Evolutionary conservation across 2,113 vertebrate genomes (phyloP), one percentile per base, ranked within the genome.

Genomic region (Phyllopteryx taeniolatus): DNA sequence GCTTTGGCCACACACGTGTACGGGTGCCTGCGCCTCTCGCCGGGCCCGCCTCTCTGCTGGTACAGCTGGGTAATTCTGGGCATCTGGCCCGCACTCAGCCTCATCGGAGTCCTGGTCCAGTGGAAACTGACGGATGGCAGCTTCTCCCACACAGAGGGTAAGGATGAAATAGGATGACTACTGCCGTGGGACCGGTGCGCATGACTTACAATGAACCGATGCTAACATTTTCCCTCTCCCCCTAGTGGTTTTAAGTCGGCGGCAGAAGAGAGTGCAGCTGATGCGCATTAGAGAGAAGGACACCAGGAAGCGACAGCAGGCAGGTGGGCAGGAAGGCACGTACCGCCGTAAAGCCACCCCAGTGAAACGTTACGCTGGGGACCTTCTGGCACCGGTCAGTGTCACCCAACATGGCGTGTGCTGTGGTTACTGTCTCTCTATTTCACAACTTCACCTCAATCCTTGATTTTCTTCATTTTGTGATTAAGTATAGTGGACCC

Each of bases 301-400:
- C 53, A 90, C 93, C 68, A 94, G 94, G 84, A 94, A 93, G 84
- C 90, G 89, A 59, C 94, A 91, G 85, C 92, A 89, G 83, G 79
- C 90, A 79, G 85, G 86, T 75, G 82, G 91, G 53, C 93, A 93
- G 69, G 93, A 95, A 81, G 93, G 93, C 84, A 92, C 91, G 33
- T 94, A 91, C 86, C 92, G 87, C 20, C 93, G 90, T 79, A 96
- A 95, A 85, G 83, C 93, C 54, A 88, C 90, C 46, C 86, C 91
- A 60, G 93, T 90, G 15, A 82, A 93, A 84, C 92, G 93, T 86
- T 95, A 93, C 76, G 93, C 93, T 61, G 95, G 94, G 72, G 94
- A 96, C 78, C 92, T 94, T 67, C 92, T 96, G 78, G 94, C 95
- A 64, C 95, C 94, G 79, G 95, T 96, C 89, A 95, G 94, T 93